Percentiles rank a stretch among this genome's conserved stretches.
These are phyloP conservation scores for Siderastrea siderea DNA, from an alignment of 92 coral and sea anemone genomes.

Conservation along the genomic window DNA sequence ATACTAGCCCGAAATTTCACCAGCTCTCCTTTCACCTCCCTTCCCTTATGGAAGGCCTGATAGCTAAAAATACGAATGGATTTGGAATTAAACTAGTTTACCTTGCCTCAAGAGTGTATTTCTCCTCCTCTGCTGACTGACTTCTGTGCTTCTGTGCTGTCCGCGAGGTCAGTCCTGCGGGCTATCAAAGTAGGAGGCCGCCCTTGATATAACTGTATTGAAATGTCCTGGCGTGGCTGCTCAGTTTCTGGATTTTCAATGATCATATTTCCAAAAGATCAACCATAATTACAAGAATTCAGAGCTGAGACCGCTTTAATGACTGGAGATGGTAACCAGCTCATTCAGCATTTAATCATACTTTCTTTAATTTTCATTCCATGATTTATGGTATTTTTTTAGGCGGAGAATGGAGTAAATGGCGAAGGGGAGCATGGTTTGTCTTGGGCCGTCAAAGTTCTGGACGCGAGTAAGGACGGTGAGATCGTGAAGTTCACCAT, in stretches of 20 bases:
- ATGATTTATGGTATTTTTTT: not conserved
- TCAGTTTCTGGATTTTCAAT: not conserved
- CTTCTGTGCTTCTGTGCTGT: no score
- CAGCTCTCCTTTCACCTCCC: no score
- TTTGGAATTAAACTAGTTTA: no score
- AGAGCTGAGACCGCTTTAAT: slow-evolving; percentile 20
- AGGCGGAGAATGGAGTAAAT: slow-evolving; percentile 62
- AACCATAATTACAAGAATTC: not conserved
- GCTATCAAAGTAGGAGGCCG: not conserved
- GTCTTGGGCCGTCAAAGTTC: slow-evolving; percentile 72
- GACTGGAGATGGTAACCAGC: slow-evolving; percentile 31
- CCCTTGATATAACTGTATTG: not conserved
- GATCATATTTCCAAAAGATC: slow-evolving; percentile 21
- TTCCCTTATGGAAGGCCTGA: no score
- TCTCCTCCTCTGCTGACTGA: no score
- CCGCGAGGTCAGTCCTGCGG: not conserved
- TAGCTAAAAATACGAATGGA: no score
- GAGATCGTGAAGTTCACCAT: slow-evolving; percentile 87
- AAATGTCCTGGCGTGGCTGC: slow-evolving; percentile 14
- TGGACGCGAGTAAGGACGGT: slow-evolving; percentile 93
- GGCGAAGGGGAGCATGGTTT: slow-evolving; percentile 40
- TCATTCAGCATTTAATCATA: not conserved
- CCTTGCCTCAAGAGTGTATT: no score
- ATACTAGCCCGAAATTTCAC: no score
- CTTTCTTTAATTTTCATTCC: not conserved